Conservation (phyloP, 2,888 invertebrate genomes). For the Aelia acuminata region DNA sequence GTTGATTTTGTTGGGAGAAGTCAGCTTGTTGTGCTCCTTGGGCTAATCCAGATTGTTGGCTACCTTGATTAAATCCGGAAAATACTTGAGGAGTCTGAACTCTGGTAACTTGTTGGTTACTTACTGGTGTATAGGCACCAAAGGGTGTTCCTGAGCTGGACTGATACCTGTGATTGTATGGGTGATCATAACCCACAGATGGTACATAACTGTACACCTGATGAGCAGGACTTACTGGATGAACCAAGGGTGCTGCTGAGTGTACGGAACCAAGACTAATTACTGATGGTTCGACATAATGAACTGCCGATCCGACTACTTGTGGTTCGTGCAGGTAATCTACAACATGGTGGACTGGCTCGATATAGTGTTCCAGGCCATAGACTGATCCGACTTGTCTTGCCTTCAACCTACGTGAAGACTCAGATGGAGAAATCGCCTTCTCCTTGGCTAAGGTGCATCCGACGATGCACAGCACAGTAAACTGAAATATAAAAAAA, state of each 20-base stretch:
- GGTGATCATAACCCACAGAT: slow-evolving; percentile 26
- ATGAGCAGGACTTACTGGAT: background rate
- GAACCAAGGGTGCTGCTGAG: background rate
- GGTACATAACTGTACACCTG: slow-evolving; percentile 22
- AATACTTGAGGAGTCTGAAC: background rate
- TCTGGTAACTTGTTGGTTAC: background rate
- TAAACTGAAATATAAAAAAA: background rate
- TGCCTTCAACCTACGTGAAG: background rate
- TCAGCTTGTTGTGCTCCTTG: slow-evolving; percentile 2
- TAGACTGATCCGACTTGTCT: slow-evolving; percentile 24
- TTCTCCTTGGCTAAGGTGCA: slow-evolving; percentile 17
- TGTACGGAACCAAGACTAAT: slow-evolving; percentile 1
- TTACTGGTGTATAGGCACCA: background rate
- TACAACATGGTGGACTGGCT: slow-evolving; percentile 2
- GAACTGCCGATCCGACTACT: background rate
- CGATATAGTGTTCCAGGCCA: background rate
- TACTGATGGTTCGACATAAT: slow-evolving; percentile 47
- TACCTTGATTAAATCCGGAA: background rate
- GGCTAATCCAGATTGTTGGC: background rate
- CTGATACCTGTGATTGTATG: background rate
- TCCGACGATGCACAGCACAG: slow-evolving; percentile 31
- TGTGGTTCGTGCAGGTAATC: slow-evolving; percentile 31
- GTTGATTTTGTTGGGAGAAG: background rate
- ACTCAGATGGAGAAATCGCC: background rate
- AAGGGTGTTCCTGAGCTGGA: slow-evolving; percentile 11